These are phyloP conservation scores for Enoplosus armatus DNA, from an alignment of 2,797 vertebrate species.

Conservation along the genomic window DNA sequence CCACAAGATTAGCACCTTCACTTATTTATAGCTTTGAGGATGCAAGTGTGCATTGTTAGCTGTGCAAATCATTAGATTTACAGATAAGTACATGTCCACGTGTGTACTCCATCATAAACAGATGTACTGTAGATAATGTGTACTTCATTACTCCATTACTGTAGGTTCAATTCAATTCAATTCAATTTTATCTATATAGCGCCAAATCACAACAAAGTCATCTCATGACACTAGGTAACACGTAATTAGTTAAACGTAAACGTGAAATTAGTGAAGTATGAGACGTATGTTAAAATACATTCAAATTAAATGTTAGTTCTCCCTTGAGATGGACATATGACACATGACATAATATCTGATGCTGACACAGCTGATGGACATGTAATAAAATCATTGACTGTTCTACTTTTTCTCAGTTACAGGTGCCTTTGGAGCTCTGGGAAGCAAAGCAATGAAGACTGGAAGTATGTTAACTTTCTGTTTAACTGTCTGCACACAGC, in stretches of 20 bases:
- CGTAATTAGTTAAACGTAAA: too few species aligned
- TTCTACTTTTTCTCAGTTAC: slow-evolving; percentile 29
- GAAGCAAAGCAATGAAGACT: slow-evolving; percentile 78
- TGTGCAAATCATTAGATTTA: neutral
- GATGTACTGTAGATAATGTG: too few species aligned
- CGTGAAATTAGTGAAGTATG: too few species aligned
- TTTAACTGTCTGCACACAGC: neutral
- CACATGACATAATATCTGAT: too few species aligned
- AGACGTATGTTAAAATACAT: neutral
- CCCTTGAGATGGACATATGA: neutral
- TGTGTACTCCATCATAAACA: too few species aligned
- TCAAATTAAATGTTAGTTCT: too few species aligned
- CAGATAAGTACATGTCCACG: neutral
- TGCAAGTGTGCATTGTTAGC: neutral
- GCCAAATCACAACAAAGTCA: too few species aligned
- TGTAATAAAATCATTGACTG: neutral
- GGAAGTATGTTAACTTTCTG: slow-evolving; percentile 60
- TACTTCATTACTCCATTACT: too few species aligned
- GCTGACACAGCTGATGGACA: neutral
- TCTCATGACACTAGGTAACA: too few species aligned
- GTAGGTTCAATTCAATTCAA: too few species aligned
- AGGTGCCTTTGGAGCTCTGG: slow-evolving; percentile 73
- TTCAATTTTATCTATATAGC: too few species aligned
- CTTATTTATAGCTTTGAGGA: neutral
- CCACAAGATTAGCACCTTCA: neutral